Conservation (phyloP, 2,888 invertebrate species). For the Limnephilus marmoratus region DNA sequence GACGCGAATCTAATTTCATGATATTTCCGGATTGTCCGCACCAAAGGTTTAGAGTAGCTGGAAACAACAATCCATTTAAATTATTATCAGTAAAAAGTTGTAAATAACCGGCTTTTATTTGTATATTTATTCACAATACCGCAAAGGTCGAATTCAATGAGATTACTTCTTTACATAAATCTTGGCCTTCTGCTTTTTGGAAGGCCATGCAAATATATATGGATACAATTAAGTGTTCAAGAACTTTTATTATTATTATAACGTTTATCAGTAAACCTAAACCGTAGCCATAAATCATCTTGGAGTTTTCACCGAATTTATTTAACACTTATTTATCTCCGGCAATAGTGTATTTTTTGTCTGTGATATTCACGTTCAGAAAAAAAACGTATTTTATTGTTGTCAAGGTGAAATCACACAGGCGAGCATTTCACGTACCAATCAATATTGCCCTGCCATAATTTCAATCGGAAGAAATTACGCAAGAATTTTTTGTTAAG, state of each 20-base stretch:
- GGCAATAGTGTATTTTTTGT: too few relatives aligned
- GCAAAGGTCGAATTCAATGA: not conserved
- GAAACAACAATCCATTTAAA: not conserved
- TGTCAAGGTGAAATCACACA: too few relatives aligned
- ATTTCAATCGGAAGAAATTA: too few relatives aligned
- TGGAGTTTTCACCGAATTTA: not conserved
- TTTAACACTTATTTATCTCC: too few relatives aligned
- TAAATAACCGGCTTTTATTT: not conserved
- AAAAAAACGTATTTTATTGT: too few relatives aligned
- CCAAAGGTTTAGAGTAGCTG: not conserved
- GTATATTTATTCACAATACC: not conserved
- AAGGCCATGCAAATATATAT: not conserved
- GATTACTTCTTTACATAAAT: not conserved
- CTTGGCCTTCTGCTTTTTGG: not conserved
- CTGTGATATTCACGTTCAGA: too few relatives aligned
- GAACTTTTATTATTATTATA: not conserved
- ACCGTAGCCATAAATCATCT: not conserved
- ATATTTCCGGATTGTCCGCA: too few relatives aligned
- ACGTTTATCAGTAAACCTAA: not conserved
- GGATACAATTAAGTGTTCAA: not conserved
- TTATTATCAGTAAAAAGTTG: not conserved
- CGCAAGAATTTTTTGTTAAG: too few relatives aligned
- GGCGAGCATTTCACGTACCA: too few relatives aligned
- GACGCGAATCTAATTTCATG: too few relatives aligned
- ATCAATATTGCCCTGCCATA: too few relatives aligned